phyloP scores from a whole-genome alignment of 2,888 invertebrate genomes.

The Dryadula phaetusa region DNA sequence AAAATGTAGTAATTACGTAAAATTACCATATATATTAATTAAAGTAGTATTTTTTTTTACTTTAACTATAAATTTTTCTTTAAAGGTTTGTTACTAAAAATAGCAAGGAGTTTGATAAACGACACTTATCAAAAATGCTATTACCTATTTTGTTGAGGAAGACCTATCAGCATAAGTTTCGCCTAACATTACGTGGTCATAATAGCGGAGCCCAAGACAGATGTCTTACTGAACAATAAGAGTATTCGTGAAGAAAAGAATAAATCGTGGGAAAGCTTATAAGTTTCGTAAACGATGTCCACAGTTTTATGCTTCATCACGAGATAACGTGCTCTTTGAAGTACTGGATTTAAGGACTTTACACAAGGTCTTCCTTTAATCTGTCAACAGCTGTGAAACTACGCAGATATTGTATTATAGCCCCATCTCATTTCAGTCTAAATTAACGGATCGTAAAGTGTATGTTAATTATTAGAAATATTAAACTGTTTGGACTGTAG shows the following conservation, averaged over 20 bases:
- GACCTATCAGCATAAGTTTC: conserved; percentile 10
- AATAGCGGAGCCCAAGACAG: conserved; percentile 26
- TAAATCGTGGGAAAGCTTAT: conserved; percentile 47
- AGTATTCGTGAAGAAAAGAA: conserved; percentile 43
- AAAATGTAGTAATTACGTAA: conserved; percentile 16
- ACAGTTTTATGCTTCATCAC: conserved; percentile 40
- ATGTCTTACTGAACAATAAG: conserved; percentile 38
- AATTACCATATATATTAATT: neutral
- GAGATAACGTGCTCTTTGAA: conserved; percentile 30
- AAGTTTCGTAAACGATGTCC: conserved; percentile 43
- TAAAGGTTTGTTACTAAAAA: neutral
- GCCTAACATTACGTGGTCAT: conserved; percentile 26
- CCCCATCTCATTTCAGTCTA: neutral
- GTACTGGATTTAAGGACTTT: conserved; percentile 29
- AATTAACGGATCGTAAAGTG: conserved; percentile 8
- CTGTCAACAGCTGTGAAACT: conserved; percentile 31
- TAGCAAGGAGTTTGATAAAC: neutral
- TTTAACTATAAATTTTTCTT: neutral
- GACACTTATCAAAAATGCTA: neutral
- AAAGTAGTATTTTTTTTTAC: neutral
- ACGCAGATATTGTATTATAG: conserved; percentile 22
- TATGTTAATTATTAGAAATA: conserved; percentile 4
- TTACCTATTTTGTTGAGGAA: conserved; percentile 3
- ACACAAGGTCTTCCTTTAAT: conserved; percentile 30
- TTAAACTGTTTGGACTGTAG: no score